Evolutionary conservation across 2,113 vertebrate genomes (phyloP), one percentile per base, ranked within the genome.

Genomic region (Gavia stellata): DNA sequence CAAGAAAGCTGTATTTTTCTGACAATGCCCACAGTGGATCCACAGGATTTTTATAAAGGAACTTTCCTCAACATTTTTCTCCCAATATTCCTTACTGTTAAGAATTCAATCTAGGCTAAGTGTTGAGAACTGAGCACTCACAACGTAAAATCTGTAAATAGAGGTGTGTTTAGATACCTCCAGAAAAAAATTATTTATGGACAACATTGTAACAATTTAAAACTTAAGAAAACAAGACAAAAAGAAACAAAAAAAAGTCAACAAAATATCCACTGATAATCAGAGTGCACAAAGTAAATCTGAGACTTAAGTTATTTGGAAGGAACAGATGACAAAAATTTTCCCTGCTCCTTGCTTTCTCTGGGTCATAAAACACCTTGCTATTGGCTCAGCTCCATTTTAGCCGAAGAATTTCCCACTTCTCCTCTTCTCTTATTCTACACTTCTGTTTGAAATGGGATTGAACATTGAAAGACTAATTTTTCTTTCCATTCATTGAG

Each of bases 1-100:
- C 24, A 95, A 96, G 75, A 20, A 73, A 75, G 53, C 73, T 94
- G 16, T 85, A 93, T 95, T 97, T 97, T 96, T 95, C 85, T 95
- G 92, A 94, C 71, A 96, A 96, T 96, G 58, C 65, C 44, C 92
- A 61, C 47, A 88, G 50, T 92, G 42, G 33, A 87, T 90, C 72
- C 34, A 85, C 38, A 84, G 42, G 56, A 49, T 44, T 92, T 95
- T 84, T 73, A 86, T 71, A 94, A 96, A 96, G 59, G 42, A 95
- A 74, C 36, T 83, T 92, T 92, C 20, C 9, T 75, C 55, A 94
- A 67, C 63, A 73, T 83, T 83, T 68, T 86, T 72, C 29, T 3
- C 7, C 5, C 50, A 70, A 79, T 91, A 68, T 34, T 68, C 36
- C 90, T 96, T 90, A 89, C 45, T 34, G 29, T 55, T 88, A 74